Evolutionary conservation across 2,113 vertebrate species (phyloP), one percentile per base, ranked within the genome.

Genomic region (Sorex araneus): DNA sequence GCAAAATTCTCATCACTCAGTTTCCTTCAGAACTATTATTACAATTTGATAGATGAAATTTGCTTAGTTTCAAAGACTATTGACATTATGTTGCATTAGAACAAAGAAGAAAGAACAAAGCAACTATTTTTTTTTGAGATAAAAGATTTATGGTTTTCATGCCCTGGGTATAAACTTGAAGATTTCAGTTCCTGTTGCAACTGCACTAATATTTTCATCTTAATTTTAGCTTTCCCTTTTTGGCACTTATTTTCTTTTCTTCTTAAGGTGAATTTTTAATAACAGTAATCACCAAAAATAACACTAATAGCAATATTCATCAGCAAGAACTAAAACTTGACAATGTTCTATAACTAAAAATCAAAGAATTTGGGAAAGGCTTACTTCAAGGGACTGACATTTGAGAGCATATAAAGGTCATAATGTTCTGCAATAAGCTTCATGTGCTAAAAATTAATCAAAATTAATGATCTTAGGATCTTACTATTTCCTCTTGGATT

Each of bases 91-190:
- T 54, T 83, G 2, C 27, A 91, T 12, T 76, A 91, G 57, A 93
- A 86, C 30, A 79, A 88, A 95, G 19, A 86, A 50, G 9, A 96
- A 54, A 90, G 28, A 94, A 93, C 25, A 66, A 69, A 89, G n/a
- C 30, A 64, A 85, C 60, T 15, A 32, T 80, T 89, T 79, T 89
- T 79, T 40, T 7, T 16, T 50, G 27, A 91, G 25, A 74, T 34
- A 40, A 78, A 90, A 8, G 12, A 45, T 28, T 91, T 63, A 73
- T 32, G 10, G 54, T 76, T 94, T 83, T 77, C 10, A 40, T 32
- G 75, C 12, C 64, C 0, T 34, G 18, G 16, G 3, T 66, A 47
- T 0, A 69, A 63, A 77, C 32, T 60, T 32, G 6, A 67, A 50
- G 8, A 6, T 73, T 87, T 71, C 18, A 36, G 45, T 43, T 47